Percentiles rank a stretch among this genome's conserved stretches.
Conservation (phyloP, 2,113 vertebrate genomes). For the Tamias sibiricus region DNA sequence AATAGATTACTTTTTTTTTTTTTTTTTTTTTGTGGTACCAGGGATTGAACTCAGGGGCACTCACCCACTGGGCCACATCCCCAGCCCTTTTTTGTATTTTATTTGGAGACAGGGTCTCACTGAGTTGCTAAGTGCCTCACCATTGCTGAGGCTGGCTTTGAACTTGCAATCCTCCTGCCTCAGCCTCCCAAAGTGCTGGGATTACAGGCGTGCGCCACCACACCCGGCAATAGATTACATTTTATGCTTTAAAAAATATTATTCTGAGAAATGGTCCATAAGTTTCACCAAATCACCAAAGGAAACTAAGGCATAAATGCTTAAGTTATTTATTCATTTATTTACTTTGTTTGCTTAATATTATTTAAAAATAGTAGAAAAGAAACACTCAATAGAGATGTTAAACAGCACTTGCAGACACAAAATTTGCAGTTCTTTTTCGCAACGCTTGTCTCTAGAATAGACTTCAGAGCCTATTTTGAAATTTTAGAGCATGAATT, state of each 20-base stretch:
- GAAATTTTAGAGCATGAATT: background rate
- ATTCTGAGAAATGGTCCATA: background rate
- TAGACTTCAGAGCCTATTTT: background rate
- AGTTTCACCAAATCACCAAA: background rate
- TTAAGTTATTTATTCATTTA: background rate
- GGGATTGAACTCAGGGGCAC: no score
- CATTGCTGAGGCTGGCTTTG: no score
- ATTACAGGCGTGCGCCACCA: no score
- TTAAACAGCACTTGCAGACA: background rate
- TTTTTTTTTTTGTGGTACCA: no score
- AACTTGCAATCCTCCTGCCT: no score
- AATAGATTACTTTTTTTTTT: background rate
- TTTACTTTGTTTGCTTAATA: background rate
- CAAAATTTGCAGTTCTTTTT: background rate
- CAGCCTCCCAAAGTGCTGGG: no score
- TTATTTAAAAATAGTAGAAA: background rate
- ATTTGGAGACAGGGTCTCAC: no score
- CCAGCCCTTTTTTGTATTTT: no score
- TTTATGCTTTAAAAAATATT: background rate
- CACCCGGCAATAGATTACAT: background rate
- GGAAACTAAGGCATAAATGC: background rate
- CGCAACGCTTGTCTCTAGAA: background rate
- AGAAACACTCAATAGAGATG: background rate
- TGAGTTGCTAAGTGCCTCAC: no score
- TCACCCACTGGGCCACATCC: no score